Evolutionary conservation across 1,140 invertebrate genomes (phyloP), one percentile per base, ranked within the genome.

Genomic region (Drosophila mauritiana): DNA sequence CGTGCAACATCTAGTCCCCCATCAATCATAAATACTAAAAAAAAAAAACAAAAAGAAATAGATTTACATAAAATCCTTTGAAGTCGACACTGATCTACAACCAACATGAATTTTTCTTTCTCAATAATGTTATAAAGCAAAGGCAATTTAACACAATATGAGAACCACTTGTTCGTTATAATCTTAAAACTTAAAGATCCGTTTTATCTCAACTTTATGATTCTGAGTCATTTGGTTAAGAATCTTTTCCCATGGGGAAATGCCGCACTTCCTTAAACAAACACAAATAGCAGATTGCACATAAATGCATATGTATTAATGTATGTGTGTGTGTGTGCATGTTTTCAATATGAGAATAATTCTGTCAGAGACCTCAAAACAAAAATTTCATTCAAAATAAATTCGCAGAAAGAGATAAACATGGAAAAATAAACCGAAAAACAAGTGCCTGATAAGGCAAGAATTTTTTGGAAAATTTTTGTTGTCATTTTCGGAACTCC

Each of bases 381-480:
- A 13, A 43, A 43, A 39, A 48, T 48, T 39, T 46, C 42, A 65
- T 64, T 65, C 22, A 67, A 67, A 46, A 48, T 31, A 25, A 64
- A 51, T 27, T 34, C 25, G 31, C n/a, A 51, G 22, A 40, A 40
- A 13, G 43, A 48, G 63, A 62, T 63, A 22, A 65, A 48, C 42
- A 10, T n/a, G 11, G 51, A 22, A 46, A 46, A 15, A 25, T n/a
- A 48, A 27, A 11, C 11, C 27, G 11, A 34, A 64, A 46, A 54
- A 37, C 37, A 49, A 37, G 54, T 37, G 22, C 22, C 20, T 64
- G 58, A 68, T 52, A 68, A 65, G 61, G 11, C 11, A 43, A 36
- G 20, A 36, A 65, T 68, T 64, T 64, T 43, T 63, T 61, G 46
- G 45, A 68, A 65, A 68, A 65, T 68, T 65, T 68, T 64, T 22